phyloP scores from a whole-genome alignment of 2,113 vertebrate genomes.

The Rallus limicola region DNA sequence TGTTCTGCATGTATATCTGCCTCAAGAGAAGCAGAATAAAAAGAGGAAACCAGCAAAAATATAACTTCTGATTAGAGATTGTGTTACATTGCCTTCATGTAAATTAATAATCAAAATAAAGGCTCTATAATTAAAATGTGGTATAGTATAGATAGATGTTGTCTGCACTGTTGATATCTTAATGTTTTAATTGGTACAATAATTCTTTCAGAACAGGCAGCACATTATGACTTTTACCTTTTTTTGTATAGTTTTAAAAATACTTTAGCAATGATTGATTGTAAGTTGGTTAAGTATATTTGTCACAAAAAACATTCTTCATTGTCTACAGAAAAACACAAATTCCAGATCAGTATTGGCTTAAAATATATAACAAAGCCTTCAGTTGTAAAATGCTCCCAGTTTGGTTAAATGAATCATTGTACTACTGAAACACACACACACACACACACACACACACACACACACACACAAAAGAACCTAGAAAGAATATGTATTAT shows the following conservation, averaged over 20 bases:
- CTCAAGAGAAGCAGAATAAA: not conserved
- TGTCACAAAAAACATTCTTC: slow-evolving; percentile 13
- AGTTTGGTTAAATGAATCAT: not conserved
- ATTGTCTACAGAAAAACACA: slow-evolving; percentile 12
- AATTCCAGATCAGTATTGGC: slow-evolving; percentile 2
- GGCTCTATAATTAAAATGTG: not conserved
- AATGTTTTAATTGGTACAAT: not conserved
- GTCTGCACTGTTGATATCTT: not conserved
- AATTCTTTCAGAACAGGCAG: not conserved
- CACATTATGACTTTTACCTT: not conserved
- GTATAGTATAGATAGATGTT: not conserved
- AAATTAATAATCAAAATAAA: slow-evolving; percentile 1
- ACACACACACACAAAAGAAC: not conserved
- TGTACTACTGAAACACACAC: not conserved
- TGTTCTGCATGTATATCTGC: slow-evolving; percentile 15
- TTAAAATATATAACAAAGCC: slow-evolving; percentile 35
- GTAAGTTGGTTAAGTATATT: not conserved
- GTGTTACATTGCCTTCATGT: not conserved
- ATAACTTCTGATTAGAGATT: not conserved
- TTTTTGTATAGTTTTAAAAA: not conserved
- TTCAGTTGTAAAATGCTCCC: not conserved
- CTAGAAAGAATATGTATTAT: not conserved
- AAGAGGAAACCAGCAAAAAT: not conserved
- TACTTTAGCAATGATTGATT: not conserved
- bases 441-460: not conserved